Conservation (phyloP, 1,140 invertebrate species). For the Andrena cerasifolii region DNA sequence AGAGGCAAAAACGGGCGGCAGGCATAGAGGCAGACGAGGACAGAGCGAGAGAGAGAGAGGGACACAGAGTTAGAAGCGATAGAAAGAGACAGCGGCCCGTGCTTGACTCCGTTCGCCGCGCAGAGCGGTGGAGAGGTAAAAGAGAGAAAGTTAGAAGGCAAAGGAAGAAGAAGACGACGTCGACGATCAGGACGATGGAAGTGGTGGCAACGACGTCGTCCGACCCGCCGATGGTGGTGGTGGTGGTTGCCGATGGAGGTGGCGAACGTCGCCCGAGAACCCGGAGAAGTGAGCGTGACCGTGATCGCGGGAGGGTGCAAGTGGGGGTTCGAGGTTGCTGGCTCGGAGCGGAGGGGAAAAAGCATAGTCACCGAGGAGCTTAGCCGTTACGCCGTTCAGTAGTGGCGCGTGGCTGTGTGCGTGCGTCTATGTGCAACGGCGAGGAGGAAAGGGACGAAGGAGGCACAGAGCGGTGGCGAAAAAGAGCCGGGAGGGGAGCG, state of each 20-base stretch:
- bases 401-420: neutral
- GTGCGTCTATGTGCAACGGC: neutral
- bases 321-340: conserved; percentile 37
- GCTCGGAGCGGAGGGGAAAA: neutral
- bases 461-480: neutral
- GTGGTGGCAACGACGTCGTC: conserved; percentile 11
- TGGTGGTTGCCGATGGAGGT: conserved; percentile 8
- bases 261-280: conserved; percentile 39
- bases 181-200: neutral
- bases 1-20: neutral
- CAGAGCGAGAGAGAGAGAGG: neutral
- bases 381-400: conserved; percentile 24
- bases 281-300: conserved; percentile 48
- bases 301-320: conserved; percentile 42
- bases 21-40: neutral
- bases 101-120: too few relatives aligned
- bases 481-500: conserved; percentile 39
- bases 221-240: conserved; percentile 10
- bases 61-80: too few relatives aligned
- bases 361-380: conserved; percentile 15
- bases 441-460: conserved; percentile 47
- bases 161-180: neutral
- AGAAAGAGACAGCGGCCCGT: too few relatives aligned
- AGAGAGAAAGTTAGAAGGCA: neutral
- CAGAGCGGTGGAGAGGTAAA: neutral